Conservation (phyloP, 2,888 invertebrate genomes). For the Phortica magna region DNA sequence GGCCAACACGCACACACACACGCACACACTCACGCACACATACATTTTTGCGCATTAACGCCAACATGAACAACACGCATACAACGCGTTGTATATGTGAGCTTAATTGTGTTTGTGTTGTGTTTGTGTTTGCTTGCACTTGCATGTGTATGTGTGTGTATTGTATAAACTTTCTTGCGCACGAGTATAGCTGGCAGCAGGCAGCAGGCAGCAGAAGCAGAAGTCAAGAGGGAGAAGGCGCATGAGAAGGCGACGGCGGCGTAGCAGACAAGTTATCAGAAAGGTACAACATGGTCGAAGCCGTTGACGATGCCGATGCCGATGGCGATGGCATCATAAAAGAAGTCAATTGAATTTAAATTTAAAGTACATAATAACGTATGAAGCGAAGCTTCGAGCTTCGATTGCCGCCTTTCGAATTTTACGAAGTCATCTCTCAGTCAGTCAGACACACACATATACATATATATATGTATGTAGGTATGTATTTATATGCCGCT, state of each 20-base stretch:
- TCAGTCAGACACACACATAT: neutral
- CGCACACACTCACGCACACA: neutral
- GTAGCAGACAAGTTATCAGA: neutral
- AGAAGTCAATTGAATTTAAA: constrained; percentile 72
- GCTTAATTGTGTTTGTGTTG: neutral
- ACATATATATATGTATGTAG: constrained; percentile 40
- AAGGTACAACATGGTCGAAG: constrained; percentile 56
- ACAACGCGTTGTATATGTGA: neutral
- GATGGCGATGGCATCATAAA: constrained; percentile 70
- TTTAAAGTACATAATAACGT: constrained; percentile 66
- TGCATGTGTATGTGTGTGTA: neutral
- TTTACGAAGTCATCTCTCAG: constrained; percentile 65
- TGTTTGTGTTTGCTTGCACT: neutral
- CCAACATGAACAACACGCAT: neutral
- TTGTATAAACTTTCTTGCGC: constrained; percentile 26
- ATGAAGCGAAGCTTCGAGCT: constrained; percentile 44
- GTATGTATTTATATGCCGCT: too few relatives aligned
- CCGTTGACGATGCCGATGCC: constrained; percentile 50
- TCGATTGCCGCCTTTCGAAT: constrained; percentile 65
- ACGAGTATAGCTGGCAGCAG: too few relatives aligned
- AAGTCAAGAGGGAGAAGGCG: too few relatives aligned
- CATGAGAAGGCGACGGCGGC: too few relatives aligned
- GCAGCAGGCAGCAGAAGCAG: too few relatives aligned
- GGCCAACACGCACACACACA: neutral
- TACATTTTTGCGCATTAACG: neutral